phyloP scores from a whole-genome alignment of 2,888 invertebrate genomes.

The Sthenelais limicola region DNA sequence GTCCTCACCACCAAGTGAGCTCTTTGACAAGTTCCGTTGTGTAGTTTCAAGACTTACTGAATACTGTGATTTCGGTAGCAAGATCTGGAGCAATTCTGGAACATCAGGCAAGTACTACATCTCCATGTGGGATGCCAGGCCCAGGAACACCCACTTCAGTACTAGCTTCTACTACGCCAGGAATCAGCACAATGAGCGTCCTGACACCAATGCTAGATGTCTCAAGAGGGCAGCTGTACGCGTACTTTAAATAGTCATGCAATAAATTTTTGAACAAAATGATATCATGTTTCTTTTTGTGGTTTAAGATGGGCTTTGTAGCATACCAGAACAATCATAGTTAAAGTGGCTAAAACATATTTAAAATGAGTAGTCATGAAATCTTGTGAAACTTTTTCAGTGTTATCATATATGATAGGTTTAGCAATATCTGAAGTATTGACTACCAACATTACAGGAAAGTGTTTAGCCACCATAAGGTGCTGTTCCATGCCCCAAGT shows the following conservation, averaged over 20 bases:
- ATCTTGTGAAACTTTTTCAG: too few relatives aligned
- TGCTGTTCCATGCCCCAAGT: too few relatives aligned
- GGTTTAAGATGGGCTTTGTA: too few relatives aligned
- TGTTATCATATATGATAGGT: too few relatives aligned
- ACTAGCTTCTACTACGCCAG: slow-evolving; percentile 16
- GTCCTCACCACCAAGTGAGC: not conserved
- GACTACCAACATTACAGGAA: too few relatives aligned
- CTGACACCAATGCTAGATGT: not conserved
- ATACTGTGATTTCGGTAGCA: not conserved
- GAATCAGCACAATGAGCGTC: slow-evolving; percentile 16
- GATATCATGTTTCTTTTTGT: too few relatives aligned
- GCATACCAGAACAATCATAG: too few relatives aligned
- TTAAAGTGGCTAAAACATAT: too few relatives aligned
- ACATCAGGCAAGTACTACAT: slow-evolving; percentile 6
- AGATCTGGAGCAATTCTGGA: slow-evolving; percentile 11
- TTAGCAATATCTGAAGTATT: too few relatives aligned
- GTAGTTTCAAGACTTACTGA: not conserved
- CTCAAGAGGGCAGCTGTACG: slow-evolving; percentile 9
- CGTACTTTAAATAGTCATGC: not conserved
- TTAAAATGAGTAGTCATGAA: too few relatives aligned
- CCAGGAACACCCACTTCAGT: not conserved
- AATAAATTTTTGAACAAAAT: too few relatives aligned
- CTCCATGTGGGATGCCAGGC: not conserved
- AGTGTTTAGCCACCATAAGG: too few relatives aligned
- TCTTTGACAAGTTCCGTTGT: slow-evolving; percentile 12